Evolutionary conservation across 2,888 invertebrate genomes (phyloP).

Genomic region (Pinctada fucata): DNA sequence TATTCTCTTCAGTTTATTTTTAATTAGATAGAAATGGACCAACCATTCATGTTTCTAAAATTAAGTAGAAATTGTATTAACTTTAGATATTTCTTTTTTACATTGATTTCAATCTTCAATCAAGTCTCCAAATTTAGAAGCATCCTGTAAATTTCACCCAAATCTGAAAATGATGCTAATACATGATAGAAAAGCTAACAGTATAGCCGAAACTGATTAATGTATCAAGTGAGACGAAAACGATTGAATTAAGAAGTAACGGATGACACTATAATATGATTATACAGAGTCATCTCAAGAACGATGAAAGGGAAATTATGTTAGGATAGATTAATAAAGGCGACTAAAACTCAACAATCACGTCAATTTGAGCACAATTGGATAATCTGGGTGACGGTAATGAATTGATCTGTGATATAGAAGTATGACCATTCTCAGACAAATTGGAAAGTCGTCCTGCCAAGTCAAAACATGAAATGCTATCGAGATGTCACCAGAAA

Average conservation of each 20-base stretch:
- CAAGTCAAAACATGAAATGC: too few species aligned
- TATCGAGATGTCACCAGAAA: too few species aligned
- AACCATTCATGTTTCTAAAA: too few species aligned
- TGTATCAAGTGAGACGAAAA: conserved; percentile 17
- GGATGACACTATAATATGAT: conserved; percentile 5
- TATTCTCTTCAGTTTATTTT: too few species aligned
- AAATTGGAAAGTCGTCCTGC: too few species aligned
- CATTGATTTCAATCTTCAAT: too few species aligned
- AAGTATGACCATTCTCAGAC: neutral
- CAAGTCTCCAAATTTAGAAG: too few species aligned
- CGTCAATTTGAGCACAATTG: neutral
- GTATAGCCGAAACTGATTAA: neutral
- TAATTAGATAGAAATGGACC: too few species aligned
- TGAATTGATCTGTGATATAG: neutral
- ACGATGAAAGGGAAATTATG: conserved; percentile 7
- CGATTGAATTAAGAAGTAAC: conserved; percentile 11
- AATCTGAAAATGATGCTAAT: neutral
- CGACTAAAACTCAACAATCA: conserved; percentile 13
- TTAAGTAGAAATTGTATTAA: too few species aligned
- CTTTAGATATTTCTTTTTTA: too few species aligned
- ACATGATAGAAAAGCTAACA: neutral
- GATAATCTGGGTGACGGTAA: neutral
- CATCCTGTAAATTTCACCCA: neutral
- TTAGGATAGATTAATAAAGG: conserved; percentile 3
- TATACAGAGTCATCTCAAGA: neutral